Evolutionary conservation across 2,888 invertebrate genomes (phyloP), one percentile per base, ranked within the genome.

Genomic region (Hirtodrosophila duncani): DNA sequence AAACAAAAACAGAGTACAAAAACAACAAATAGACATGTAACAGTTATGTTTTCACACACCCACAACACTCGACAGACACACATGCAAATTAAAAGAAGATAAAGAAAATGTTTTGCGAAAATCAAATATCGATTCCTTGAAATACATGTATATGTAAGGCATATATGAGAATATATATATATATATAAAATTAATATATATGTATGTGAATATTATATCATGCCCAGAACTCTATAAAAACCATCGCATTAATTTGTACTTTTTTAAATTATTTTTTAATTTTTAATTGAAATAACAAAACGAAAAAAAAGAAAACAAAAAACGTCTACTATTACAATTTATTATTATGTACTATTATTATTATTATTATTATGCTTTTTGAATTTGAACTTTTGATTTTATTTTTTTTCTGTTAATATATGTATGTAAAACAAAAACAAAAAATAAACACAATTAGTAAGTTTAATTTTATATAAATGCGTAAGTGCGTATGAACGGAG

Each of bases 231-330:
- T 75, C 75, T 75, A 81, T 78, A 81, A 72, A 77, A 37, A 75
- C 75, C 75, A 81, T 81, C 75, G 75, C 75, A 75, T 75, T 75
- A 75, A 68, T 67, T 61, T 74, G 62, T 78, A 75, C 63, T 55
- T 61, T 51, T 63, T 60, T n/a, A n/a, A n/a, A n/a, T n/a, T n/a
- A n/a, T 70, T 65, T 61, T 81, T 72, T 78, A 81, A 78, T 72
- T 46, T 43, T 56, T 80, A 75, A 68, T 77, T 66, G 66, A 53
- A 68, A 77, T 77, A 66, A 61, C n/a, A n/a, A 17, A 24, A 39
- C 44, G 33, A 31, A 21, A 8, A 29, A 8, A 31, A 27, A 27
- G 10, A 27, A 27, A 27, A 43, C 18, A 14, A 17, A 9, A 23
- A 30, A 30, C 36, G 20, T 37, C 18, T 23, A 46, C 41, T 18